A percentile compares a stretch with the other conserved stretches of the same genome.
These are phyloP conservation scores for Vireo griseus DNA, from an alignment of 2,797 vertebrate genomes.

Conservation along the genomic window DNA sequence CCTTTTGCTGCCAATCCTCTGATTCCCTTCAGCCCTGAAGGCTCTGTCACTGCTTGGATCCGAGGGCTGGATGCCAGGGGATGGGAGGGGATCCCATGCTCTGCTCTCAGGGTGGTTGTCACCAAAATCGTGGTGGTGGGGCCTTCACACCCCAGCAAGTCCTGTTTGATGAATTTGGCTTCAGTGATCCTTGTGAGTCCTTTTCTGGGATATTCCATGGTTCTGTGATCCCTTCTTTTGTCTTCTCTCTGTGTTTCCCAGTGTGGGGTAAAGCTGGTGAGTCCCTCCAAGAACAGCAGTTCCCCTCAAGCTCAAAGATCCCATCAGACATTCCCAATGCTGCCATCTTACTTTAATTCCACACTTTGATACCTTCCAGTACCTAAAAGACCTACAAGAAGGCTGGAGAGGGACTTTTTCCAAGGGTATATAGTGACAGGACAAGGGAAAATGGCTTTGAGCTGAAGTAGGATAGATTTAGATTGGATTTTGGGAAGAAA, in stretches of 20 bases:
- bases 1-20: background rate
- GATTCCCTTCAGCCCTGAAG: background rate
- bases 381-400: background rate
- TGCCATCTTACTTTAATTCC: background rate
- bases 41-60: accelerated
- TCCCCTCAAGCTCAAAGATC: background rate
- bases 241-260: background rate
- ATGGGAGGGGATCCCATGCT: background rate
- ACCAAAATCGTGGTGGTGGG: background rate
- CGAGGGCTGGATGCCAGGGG: background rate
- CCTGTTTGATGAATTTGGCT: background rate
- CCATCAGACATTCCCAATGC: accelerated
- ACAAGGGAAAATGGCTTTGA: background rate
- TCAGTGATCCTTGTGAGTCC: background rate
- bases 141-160: background rate
- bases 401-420: background rate
- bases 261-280: background rate
- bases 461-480: background rate
- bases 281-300: background rate
- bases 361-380: background rate
- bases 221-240: background rate
- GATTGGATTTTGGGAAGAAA: background rate
- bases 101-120: background rate
- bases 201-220: background rate
- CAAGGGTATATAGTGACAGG: background rate